Percentiles rank a stretch among this genome's conserved stretches.
Evolutionary conservation across 2,888 invertebrate species (phyloP).

Genomic region (Agriotes lineatus): DNA sequence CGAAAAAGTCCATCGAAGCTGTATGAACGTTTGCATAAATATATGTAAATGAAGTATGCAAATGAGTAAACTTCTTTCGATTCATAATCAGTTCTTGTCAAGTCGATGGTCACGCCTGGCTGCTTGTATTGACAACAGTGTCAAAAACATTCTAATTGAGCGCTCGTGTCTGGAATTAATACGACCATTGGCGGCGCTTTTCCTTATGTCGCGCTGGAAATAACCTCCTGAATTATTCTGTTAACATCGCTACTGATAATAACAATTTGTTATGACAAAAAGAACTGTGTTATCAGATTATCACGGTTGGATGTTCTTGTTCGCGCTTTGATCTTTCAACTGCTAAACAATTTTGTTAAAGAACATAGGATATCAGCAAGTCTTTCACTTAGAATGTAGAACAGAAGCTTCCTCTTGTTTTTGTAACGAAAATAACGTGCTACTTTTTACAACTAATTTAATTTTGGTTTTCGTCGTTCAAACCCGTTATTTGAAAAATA

Average conservation of each 20-base stretch:
- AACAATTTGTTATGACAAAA: background rate
- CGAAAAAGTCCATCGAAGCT: conserved; percentile 19
- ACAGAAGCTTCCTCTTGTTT: no score
- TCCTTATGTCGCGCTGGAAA: background rate
- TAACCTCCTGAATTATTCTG: background rate
- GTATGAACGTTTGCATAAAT: conserved; percentile 47
- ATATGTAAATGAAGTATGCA: conserved; percentile 51
- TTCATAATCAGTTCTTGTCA: conserved; percentile 58
- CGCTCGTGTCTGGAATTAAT: conserved; percentile 54
- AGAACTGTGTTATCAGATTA: no score
- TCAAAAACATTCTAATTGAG: conserved; percentile 64
- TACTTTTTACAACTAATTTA: no score
- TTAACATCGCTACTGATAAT: background rate
- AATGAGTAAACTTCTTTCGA: conserved; percentile 54
- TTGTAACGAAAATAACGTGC: no score
- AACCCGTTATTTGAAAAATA: no score
- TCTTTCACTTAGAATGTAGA: no score
- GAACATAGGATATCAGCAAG: no score
- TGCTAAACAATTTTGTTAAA: no score
- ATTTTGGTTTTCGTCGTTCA: no score
- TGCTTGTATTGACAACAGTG: conserved; percentile 60
- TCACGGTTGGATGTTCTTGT: no score
- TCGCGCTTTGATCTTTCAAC: no score
- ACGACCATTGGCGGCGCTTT: conserved; percentile 32
- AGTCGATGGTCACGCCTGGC: conserved; percentile 55